A percentile compares a stretch with the other conserved stretches of the same genome.
Conservation (phyloP, 2,113 vertebrate species). For the Balaeniceps rex region DNA sequence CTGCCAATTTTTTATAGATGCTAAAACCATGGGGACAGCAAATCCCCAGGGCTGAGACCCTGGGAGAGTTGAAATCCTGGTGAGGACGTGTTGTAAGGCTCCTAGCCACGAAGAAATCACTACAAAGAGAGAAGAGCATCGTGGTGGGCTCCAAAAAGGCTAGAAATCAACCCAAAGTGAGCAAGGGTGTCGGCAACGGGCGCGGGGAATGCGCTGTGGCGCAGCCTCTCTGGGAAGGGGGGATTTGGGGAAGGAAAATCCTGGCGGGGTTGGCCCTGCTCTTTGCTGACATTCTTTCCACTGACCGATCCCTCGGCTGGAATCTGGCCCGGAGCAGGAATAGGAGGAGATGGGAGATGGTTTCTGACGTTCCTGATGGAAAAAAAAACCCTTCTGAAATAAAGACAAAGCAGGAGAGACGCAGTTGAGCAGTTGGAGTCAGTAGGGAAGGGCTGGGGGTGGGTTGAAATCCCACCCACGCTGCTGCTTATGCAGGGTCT, state of each 20-base stretch:
- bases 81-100: not conserved
- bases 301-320: conserved; percentile 63
- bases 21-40: not conserved
- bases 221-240: not conserved
- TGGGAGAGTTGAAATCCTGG: fast-evolving
- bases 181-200: not conserved
- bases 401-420: not conserved
- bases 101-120: not conserved
- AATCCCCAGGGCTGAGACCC: not conserved
- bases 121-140: not conserved
- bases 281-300: conserved; percentile 72
- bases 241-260: conserved; percentile 55
- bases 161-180: not conserved
- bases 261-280: not conserved
- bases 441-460: not conserved
- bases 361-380: not conserved
- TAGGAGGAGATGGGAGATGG: conserved; percentile 7
- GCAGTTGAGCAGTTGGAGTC: not conserved
- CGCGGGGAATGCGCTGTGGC: not conserved
- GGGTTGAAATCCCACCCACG: not conserved
- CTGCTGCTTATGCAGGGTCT: fast-evolving
- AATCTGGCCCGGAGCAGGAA: conserved; percentile 51
- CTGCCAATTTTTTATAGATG: not conserved
- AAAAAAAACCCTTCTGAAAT: not conserved
- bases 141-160: not conserved